A percentile compares a stretch with the other conserved stretches of the same genome.
Evolutionary conservation across 2,888 invertebrate species (phyloP).

Genomic region (Sarcophaga rosellei): DNA sequence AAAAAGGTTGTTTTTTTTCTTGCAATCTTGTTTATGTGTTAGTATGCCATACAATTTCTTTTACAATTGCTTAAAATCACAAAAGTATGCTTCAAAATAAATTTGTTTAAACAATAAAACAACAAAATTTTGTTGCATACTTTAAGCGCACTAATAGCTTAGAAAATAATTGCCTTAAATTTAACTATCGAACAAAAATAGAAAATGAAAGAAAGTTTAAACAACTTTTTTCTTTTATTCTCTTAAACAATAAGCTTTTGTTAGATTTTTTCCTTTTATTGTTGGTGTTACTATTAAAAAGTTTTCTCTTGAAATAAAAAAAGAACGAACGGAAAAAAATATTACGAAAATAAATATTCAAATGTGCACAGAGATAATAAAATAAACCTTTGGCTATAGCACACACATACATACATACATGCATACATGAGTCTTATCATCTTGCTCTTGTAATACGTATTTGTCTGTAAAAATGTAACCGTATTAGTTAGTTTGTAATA

Average conservation of each 20-base stretch:
- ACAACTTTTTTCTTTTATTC: conserved; percentile 22
- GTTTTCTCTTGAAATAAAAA: not conserved
- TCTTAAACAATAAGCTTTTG: not conserved
- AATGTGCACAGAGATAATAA: conserved; percentile 64
- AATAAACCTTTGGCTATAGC: conserved; percentile 55
- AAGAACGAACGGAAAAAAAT: not conserved
- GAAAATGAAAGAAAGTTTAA: not conserved
- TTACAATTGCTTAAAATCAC: conserved; percentile 41
- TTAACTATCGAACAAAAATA: not conserved
- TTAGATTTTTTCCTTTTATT: conserved; percentile 14
- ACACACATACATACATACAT: not conserved
- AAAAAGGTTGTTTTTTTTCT: conserved; percentile 14
- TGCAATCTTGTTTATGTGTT: conserved; percentile 38
- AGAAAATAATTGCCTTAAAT: conserved; percentile 51
- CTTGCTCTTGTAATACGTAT: too few species aligned
- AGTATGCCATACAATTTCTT: conserved; percentile 9
- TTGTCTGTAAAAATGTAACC: not conserved
- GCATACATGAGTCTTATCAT: too few species aligned
- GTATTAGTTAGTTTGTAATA: too few species aligned
- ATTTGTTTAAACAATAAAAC: conserved; percentile 31
- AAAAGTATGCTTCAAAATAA: conserved; percentile 59
- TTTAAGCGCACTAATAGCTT: conserved; percentile 47
- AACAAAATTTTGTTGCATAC: conserved; percentile 41
- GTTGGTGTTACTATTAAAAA: not conserved
- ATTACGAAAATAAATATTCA: conserved; percentile 43